Conservation (phyloP, 1,140 invertebrate species). For the Sitobion miscanthi region DNA sequence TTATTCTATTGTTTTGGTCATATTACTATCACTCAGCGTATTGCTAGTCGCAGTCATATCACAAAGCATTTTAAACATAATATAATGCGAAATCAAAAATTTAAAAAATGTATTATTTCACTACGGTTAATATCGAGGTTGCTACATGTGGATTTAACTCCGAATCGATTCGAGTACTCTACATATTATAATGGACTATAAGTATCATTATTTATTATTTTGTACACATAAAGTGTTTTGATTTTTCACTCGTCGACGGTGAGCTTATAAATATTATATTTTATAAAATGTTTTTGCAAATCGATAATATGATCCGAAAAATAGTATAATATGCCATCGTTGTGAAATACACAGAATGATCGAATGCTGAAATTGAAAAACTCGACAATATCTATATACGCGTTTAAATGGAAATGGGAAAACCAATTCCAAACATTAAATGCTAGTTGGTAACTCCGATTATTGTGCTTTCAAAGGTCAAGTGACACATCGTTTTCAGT, state of each 20-base stretch:
- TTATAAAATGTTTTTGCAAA: background rate
- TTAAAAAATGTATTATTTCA: background rate
- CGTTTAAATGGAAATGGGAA: background rate
- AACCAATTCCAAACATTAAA: constrained; percentile 27
- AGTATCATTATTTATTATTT: too few relatives aligned
- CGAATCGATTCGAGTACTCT: background rate
- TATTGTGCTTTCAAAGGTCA: background rate
- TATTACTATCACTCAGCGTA: background rate
- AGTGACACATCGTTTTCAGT: constrained; percentile 11
- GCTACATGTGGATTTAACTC: too few relatives aligned
- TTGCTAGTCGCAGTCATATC: too few relatives aligned
- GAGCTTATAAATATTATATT: background rate
- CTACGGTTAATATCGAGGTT: background rate
- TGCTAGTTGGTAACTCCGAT: background rate
- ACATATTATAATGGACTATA: background rate
- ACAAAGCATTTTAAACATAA: too few relatives aligned
- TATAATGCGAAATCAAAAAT: too few relatives aligned
- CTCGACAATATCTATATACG: background rate
- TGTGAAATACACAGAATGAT: background rate
- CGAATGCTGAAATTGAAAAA: background rate
- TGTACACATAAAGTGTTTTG: background rate
- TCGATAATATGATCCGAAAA: background rate
- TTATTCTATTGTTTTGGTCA: background rate
- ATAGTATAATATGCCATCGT: background rate
- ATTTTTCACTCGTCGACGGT: background rate